A percentile compares a stretch with the other conserved stretches of the same genome.
These are phyloP conservation scores for Helicoverpa assulta DNA, from an alignment of 2,888 invertebrate species.

Conservation along the genomic window DNA sequence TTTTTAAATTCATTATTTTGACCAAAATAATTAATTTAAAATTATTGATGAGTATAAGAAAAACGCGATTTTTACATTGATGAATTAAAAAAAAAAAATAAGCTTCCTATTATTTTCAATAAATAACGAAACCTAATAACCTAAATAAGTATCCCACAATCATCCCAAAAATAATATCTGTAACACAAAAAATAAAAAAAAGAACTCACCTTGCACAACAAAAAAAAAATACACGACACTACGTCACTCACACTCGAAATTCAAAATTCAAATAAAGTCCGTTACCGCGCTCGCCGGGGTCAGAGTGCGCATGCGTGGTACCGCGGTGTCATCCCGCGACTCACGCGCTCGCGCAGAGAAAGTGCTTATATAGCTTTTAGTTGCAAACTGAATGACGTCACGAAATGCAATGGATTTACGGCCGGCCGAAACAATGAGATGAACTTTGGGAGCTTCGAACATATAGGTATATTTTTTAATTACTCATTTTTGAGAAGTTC, in stretches of 20 bases:
- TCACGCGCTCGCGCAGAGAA: slow-evolving; percentile 83
- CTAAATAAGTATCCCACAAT: not conserved
- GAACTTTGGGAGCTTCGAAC: slow-evolving; percentile 64
- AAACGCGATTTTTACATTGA: too few species aligned
- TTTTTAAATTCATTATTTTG: too few species aligned
- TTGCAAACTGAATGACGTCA: slow-evolving; percentile 79
- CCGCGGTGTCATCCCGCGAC: slow-evolving; percentile 81
- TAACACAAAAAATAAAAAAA: slow-evolving; percentile 21
- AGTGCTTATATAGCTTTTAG: slow-evolving; percentile 88
- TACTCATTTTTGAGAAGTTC: slow-evolving; percentile 36
- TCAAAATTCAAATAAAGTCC: slow-evolving; percentile 60
- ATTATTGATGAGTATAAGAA: too few species aligned
- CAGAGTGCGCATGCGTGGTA: slow-evolving; percentile 84
- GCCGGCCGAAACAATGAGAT: slow-evolving; percentile 66
- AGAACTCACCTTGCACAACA: slow-evolving; percentile 82
- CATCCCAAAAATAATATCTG: not conserved
- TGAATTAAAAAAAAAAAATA: too few species aligned
- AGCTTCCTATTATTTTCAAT: too few species aligned
- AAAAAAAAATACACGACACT: slow-evolving; percentile 79
- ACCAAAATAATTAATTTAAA: too few species aligned
- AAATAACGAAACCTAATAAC: not conserved
- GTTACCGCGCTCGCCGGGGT: slow-evolving; percentile 77
- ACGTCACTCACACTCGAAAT: slow-evolving; percentile 79
- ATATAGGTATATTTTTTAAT: slow-evolving; percentile 36
- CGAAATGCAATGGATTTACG: slow-evolving; percentile 68